A percentile compares a stretch with the other conserved stretches of the same genome.
phyloP scores from a whole-genome alignment of 2,797 vertebrate genomes.

The Coendou prehensilis region DNA sequence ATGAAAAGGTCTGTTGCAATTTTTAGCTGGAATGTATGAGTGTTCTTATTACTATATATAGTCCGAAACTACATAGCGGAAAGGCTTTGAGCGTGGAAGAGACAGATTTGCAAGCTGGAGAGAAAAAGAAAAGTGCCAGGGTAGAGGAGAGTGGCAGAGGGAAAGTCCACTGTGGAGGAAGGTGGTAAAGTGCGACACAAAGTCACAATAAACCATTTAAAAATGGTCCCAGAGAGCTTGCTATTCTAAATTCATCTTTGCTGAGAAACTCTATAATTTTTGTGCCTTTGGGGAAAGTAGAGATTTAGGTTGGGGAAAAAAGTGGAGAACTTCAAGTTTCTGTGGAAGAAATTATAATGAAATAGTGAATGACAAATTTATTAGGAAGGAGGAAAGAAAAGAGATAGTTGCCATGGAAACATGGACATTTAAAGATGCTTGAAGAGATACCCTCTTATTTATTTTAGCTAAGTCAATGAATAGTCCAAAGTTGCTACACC shows the following conservation, averaged over 20 bases:
- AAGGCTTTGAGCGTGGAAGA: slow-evolving; percentile 64
- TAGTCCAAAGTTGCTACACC: slow-evolving; percentile 57
- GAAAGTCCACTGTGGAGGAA: slow-evolving; percentile 47
- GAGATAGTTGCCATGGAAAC: slow-evolving; percentile 88
- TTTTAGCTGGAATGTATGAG: slow-evolving; percentile 56
- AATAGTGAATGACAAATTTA: slow-evolving; percentile 88
- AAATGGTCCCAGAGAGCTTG: slow-evolving; percentile 44
- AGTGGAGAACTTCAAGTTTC: slow-evolving; percentile 84
- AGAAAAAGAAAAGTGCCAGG: slow-evolving; percentile 57
- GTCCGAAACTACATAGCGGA: slow-evolving; percentile 44
- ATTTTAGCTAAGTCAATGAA: slow-evolving; percentile 74
- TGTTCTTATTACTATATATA: slow-evolving; percentile 74
- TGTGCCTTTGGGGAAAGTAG: slow-evolving; percentile 54
- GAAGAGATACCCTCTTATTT: slow-evolving; percentile 76
- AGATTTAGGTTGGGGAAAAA: slow-evolving; percentile 65
- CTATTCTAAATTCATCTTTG: slow-evolving; percentile 64
- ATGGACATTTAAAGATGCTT: slow-evolving; percentile 79
- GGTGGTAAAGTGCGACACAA: slow-evolving; percentile 55
- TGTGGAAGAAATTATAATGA: slow-evolving; percentile 89
- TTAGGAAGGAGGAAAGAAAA: slow-evolving; percentile 85
- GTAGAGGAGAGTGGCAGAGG: neutral
- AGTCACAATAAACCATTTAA: slow-evolving; percentile 61
- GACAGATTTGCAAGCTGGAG: slow-evolving; percentile 61
- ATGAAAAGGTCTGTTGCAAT: slow-evolving; percentile 44
- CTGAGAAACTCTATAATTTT: slow-evolving; percentile 13